Evolutionary conservation across 2,797 vertebrate genomes (phyloP), one percentile per base, ranked within the genome.

Genomic region (Gorsachius magnificus): DNA sequence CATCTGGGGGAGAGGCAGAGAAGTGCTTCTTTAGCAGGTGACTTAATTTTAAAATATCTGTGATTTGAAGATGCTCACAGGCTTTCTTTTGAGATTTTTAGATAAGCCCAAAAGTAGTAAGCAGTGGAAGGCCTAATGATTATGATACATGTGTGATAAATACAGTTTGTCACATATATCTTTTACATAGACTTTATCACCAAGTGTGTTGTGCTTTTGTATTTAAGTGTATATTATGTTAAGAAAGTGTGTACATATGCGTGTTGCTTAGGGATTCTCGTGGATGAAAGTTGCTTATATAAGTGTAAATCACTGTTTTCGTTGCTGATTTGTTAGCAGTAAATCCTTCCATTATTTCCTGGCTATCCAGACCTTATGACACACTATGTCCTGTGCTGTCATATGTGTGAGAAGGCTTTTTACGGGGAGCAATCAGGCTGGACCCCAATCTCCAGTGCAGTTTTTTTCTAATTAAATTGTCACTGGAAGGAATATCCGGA

Each of bases 261-360:
- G 46, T 63, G 61, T 93, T 93, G 60, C 60, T 91, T 92, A 80
- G 56, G 83, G 89, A 91, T 93, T 87, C 94, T 97, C 51, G 33
- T 83, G 77, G 46, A 31, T 93, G 71, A 70, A 85, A 93, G 91
- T 93, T 95, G 81, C 87, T 97, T 97, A 97, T 83, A 2, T 97
- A 96, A 97, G 92, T 95, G 81, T 96, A 97, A 97, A 94, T 93
- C 87, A 76, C 81, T 97, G 57, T 80, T 93, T 97, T 96, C 19
- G 6, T 96, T 95, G 74, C 74, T 96, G 96, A 78, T 93, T 97
- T 97, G 94, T 76, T 72, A 84, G 84, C 46, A 83, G 50, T 94
- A 97, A 97, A 97, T 96, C 96, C 95, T 93, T 89, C 89, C 64
- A 58, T 97, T 96, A 96, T 96, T 95, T 96, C 83, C 78, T 87